Conservation (phyloP, 2,797 vertebrate species). For the Acipenser ruthenus region DNA sequence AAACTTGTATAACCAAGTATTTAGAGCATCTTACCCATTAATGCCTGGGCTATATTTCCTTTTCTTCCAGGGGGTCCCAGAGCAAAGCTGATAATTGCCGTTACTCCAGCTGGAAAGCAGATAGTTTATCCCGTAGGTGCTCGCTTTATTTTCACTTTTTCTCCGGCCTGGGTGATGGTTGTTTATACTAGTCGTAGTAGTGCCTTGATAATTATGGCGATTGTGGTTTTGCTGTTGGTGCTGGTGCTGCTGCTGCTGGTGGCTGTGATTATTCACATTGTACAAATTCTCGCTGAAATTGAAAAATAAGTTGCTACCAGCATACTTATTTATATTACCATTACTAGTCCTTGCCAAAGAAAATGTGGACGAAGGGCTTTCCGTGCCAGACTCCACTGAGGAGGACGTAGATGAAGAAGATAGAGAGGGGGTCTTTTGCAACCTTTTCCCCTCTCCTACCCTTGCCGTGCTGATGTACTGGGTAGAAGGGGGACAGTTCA, state of each 20-base stretch:
- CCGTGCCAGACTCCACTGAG: slow-evolving; percentile 68
- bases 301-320: slow-evolving; percentile 56
- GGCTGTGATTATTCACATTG: slow-evolving; percentile 51
- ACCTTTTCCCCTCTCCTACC: slow-evolving; percentile 49
- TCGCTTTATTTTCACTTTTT: slow-evolving; percentile 95
- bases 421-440: slow-evolving; percentile 64
- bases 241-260: slow-evolving; percentile 42
- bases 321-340: slow-evolving; percentile 47
- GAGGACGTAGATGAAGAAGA: slow-evolving; percentile 56
- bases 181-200: slow-evolving; percentile 35
- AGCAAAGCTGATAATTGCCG: slow-evolving; percentile 55
- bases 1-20: neutral
- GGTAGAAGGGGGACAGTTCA: too few relatives aligned
- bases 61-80: slow-evolving; percentile 90
- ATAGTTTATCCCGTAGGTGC: slow-evolving; percentile 94
- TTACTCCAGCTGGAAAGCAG: slow-evolving; percentile 76
- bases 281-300: slow-evolving; percentile 56
- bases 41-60: slow-evolving; percentile 82
- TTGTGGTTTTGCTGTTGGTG: slow-evolving; percentile 51
- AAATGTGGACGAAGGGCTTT: slow-evolving; percentile 64
- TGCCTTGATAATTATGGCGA: slow-evolving; percentile 42
- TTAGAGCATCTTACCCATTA: slow-evolving; percentile 72
- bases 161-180: slow-evolving; percentile 76
- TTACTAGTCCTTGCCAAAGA: slow-evolving; percentile 56
- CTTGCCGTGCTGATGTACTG: slow-evolving; percentile 26